These are phyloP conservation scores for Tetraneura akinire DNA, from an alignment of 1,140 invertebrate species.

Conservation along the genomic window DNA sequence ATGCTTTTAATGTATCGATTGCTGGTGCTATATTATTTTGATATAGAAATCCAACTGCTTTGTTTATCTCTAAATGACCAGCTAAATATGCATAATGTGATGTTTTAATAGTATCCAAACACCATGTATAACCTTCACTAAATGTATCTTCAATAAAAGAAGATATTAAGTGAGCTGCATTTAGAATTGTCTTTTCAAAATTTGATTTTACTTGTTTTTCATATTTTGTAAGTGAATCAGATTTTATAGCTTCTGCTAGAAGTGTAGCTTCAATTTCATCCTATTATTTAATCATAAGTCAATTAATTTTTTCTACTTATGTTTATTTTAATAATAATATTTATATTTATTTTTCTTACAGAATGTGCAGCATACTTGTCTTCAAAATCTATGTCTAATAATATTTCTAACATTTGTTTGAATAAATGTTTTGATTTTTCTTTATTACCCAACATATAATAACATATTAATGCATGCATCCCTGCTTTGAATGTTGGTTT, in stretches of 20 bases:
- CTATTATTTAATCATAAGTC: conserved; percentile 57
- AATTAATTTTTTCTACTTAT: neutral
- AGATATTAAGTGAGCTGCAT: conserved; percentile 89
- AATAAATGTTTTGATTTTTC: conserved; percentile 95
- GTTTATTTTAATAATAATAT: neutral
- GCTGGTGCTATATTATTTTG: conserved; percentile 82
- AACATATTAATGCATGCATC: conserved; percentile 89
- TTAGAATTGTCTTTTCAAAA: conserved; percentile 83
- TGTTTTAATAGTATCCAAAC: conserved; percentile 75
- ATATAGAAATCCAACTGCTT: conserved; percentile 85
- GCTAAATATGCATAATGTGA: conserved; percentile 78
- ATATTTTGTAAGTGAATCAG: conserved; percentile 76
- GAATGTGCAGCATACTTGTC: conserved; percentile 52
- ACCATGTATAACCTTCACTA: conserved; percentile 68
- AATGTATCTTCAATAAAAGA: conserved; percentile 78
- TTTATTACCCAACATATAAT: conserved; percentile 88
- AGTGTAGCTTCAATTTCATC: conserved; percentile 74
- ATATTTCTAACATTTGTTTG: conserved; percentile 84
- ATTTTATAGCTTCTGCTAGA: conserved; percentile 76
- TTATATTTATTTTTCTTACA: conserved; percentile 20
- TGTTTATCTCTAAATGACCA: conserved; percentile 90
- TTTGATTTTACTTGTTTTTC: conserved; percentile 75
- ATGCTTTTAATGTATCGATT: conserved; percentile 84
- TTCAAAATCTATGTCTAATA: conserved; percentile 66
- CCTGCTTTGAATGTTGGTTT: conserved; percentile 84